Conservation (phyloP, 2,113 vertebrate genomes). For the Anguilla japonica region DNA sequence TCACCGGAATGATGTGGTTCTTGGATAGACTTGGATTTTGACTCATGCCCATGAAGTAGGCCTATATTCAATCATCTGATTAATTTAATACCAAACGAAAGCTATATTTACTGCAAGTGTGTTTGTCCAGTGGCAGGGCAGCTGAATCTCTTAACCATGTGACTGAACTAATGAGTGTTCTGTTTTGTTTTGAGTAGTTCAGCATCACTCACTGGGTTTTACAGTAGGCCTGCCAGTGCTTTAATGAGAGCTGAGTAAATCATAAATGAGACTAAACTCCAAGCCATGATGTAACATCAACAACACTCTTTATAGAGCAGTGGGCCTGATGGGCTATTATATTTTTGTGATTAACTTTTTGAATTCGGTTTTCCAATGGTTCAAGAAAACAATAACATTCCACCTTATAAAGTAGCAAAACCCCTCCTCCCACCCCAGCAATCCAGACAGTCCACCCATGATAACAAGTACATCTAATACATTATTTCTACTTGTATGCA, state of each 20-base stretch:
- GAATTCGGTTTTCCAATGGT: too few relatives aligned
- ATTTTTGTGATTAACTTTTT: too few relatives aligned
- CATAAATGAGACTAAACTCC: background rate
- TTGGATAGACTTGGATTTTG: too few relatives aligned
- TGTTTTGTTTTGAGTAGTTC: background rate
- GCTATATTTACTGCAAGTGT: background rate
- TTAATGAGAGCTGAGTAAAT: background rate
- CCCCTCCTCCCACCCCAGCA: too few relatives aligned
- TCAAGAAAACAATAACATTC: too few relatives aligned
- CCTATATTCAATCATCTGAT: conserved; percentile 36
- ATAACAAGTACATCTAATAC: too few relatives aligned
- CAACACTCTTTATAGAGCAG: background rate
- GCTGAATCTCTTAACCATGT: background rate
- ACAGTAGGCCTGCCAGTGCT: background rate
- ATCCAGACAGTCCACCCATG: too few relatives aligned
- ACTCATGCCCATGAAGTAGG: conserved; percentile 1
- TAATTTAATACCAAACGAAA: conserved; percentile 46
- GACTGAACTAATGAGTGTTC: background rate
- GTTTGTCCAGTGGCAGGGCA: background rate
- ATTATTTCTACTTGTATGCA: too few relatives aligned
- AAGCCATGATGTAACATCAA: background rate
- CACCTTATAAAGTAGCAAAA: too few relatives aligned
- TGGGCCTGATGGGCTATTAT: too few relatives aligned
- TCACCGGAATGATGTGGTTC: too few relatives aligned
- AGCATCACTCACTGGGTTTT: too few relatives aligned